These are phyloP conservation scores for Temnothorax curvispinosus DNA, from an alignment of 1,140 invertebrate species.

Conservation along the genomic window DNA sequence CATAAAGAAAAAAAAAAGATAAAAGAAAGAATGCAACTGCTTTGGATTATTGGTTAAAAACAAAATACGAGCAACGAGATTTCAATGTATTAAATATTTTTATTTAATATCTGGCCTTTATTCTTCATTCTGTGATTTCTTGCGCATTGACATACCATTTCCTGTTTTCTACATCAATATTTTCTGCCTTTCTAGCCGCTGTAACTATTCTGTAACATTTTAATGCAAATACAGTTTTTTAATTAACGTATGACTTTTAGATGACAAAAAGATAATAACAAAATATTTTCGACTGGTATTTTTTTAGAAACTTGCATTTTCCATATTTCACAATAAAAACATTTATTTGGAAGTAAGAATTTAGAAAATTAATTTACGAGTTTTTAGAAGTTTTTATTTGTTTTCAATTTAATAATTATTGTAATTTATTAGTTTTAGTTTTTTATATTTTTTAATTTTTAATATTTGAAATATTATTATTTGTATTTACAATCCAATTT, in stretches of 20 bases:
- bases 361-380: too few species aligned
- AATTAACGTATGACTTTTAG: neutral
- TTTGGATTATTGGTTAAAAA: neutral
- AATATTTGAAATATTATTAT: neutral
- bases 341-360: neutral
- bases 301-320: neutral
- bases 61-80: neutral
- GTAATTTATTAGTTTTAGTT: neutral
- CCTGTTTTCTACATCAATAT: neutral
- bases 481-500: too few species aligned
- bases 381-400: neutral
- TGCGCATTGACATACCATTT: neutral
- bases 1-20: neutral
- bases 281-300: neutral
- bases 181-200: neutral
- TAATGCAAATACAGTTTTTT: neutral
- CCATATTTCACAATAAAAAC: neutral
- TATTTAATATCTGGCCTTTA: neutral
- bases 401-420: neutral
- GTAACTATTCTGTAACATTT: neutral
- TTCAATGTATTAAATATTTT: neutral
- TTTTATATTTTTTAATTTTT: neutral
- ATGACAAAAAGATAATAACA: neutral
- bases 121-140: slow-evolving; percentile 10
- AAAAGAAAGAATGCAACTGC: neutral